Percentiles rank a stretch among this genome's conserved stretches.
phyloP scores from a whole-genome alignment of 1,140 invertebrate genomes.

The Drosophila dunni region DNA sequence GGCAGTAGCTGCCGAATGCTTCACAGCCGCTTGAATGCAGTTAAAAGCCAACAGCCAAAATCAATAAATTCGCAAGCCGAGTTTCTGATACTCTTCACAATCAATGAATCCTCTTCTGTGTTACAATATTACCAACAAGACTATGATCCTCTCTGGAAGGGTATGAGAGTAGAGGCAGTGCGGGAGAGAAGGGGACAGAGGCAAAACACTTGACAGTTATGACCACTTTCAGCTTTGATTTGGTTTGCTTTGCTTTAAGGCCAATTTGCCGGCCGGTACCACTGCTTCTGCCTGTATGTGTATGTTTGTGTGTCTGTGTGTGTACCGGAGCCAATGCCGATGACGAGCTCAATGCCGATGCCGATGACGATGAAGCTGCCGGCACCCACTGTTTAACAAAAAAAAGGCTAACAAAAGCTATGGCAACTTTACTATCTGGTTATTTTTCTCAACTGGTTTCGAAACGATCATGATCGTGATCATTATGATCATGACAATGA shows the following conservation, averaged over 20 bases:
- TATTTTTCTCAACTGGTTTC: slow-evolving; percentile 51
- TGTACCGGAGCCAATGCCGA: too few species aligned
- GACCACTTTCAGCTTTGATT: slow-evolving; percentile 65
- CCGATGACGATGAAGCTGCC: slow-evolving; percentile 2
- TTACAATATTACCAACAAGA: too few species aligned
- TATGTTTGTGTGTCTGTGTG: too few species aligned
- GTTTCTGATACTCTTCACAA: too few species aligned
- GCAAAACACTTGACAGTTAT: slow-evolving; percentile 74
- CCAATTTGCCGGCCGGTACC: slow-evolving; percentile 53
- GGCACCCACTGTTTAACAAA: slow-evolving; percentile 49
- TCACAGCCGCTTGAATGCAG: slow-evolving; percentile 33
- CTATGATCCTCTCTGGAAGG: not conserved
- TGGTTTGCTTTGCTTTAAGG: slow-evolving; percentile 34
- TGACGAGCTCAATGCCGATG: not conserved
- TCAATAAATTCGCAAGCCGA: not conserved
- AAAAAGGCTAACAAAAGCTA: slow-evolving; percentile 13
- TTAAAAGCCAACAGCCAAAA: slow-evolving; percentile 28
- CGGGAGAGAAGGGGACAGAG: not conserved
- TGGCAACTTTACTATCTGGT: slow-evolving; percentile 16
- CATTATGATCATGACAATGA: slow-evolving; percentile 12
- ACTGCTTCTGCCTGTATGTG: too few species aligned
- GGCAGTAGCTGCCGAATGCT: slow-evolving; percentile 25
- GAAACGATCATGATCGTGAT: not conserved
- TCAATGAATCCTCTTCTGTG: too few species aligned
- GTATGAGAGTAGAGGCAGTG: slow-evolving; percentile 2